These are phyloP conservation scores for Bagarius yarrelli DNA, from an alignment of 2,113 vertebrate genomes.

Conservation along the genomic window DNA sequence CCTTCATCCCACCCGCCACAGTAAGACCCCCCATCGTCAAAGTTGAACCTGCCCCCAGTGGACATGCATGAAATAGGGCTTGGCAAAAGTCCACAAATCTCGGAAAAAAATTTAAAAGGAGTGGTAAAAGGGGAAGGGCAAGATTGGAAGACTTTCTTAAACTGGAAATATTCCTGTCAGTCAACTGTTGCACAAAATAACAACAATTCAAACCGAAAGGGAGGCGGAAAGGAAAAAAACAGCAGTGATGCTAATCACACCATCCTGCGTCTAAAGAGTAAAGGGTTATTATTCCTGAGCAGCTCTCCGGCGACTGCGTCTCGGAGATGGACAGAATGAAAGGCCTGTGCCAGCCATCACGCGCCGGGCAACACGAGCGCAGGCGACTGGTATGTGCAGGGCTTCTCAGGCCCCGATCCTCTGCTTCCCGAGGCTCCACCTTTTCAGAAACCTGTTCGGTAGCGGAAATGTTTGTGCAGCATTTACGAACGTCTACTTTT, in stretches of 20 bases:
- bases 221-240: background rate
- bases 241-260: slow-evolving; percentile 41
- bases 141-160: slow-evolving; percentile 8
- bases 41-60: slow-evolving; percentile 96
- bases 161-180: slow-evolving; percentile 9
- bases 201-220: background rate
- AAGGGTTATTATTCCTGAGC: slow-evolving; percentile 35
- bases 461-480: slow-evolving; percentile 40
- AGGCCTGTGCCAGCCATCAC: slow-evolving; percentile 56
- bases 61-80: slow-evolving; percentile 89
- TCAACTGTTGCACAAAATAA: slow-evolving; percentile 11
- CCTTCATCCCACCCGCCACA: slow-evolving; percentile 99
- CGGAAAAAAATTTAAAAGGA: slow-evolving; percentile 50
- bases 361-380: slow-evolving; percentile 63
- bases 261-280: slow-evolving; percentile 34
- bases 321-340: slow-evolving; percentile 24
- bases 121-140: background rate
- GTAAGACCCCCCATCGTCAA: slow-evolving; percentile 99
- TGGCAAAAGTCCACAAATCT: slow-evolving; percentile 73
- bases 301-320: slow-evolving; percentile 41
- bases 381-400: slow-evolving; percentile 36
- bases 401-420: slow-evolving; percentile 17
- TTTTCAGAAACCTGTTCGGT: slow-evolving; percentile 44
- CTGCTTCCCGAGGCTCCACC: slow-evolving; percentile 46
- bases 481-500: slow-evolving; percentile 25